Base-by-base conservation (phyloP, 2,888 invertebrate species). In the Gandaritis pyraliata region DNA sequence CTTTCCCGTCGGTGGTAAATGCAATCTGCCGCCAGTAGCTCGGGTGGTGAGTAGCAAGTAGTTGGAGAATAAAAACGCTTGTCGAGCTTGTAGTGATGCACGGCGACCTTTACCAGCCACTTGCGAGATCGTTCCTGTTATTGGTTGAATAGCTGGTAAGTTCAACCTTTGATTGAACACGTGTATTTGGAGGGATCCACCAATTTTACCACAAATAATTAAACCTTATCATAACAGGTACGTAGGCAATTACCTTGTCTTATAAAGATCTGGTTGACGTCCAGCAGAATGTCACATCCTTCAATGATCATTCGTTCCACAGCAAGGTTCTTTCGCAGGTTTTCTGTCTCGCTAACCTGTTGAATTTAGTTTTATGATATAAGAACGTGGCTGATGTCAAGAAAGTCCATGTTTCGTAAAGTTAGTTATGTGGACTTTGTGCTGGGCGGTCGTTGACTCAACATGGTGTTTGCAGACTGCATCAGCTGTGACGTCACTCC, bases 251-350 rank as follows among this genome's bases (percentile, higher is more conserved):
- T 82, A 95, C 97, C 97, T 95, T 98, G 97, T 70, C 98, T 93
- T 43, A 98, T 97, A 87, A 98, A 98, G 33, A 98, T 97, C 93
- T 98, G 98, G 86, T 97, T 98, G 18, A 98, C 97, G 78, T 98
- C 98, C 53, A 98, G 91, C 46, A 98, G 92, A 74, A 98, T 97
- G 81, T 98, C 98, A 85, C 98, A 98, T 13, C 98, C 98, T 82
- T 98, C 98, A 1, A 97, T 96, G 66, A 98, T 98, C 97, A 98
- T 98, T 50, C 98, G 92, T 85, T 98, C 98, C 30, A 98, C 97
- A 0, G 98, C 96, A 71, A 98, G 88, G 82, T 98, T 98, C 88
- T 98, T 98, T 23, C 98, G 90, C 54, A 98, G 93, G 81, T 98
- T 98, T 84, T 98, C 98, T 0, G 98, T 98, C 86, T 98, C 98